Evolutionary conservation across 2,888 invertebrate species (phyloP).

Genomic region (Drosophila borborema): DNA sequence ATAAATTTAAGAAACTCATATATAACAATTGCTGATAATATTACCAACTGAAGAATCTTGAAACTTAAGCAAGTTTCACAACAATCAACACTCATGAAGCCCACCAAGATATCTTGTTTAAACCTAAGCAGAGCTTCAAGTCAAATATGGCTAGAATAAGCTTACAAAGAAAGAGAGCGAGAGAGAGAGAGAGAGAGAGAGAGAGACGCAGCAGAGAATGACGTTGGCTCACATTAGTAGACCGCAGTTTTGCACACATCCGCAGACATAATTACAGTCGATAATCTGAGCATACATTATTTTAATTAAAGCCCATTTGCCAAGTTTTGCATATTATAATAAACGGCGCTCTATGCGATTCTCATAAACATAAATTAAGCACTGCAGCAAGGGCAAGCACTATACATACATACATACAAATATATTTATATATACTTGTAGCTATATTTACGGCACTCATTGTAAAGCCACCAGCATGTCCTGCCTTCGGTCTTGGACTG

Average conservation of each 20-base stretch:
- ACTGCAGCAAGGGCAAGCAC: conserved; percentile 15
- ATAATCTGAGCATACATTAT: conserved; percentile 79
- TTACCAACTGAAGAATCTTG: background rate
- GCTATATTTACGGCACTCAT: conserved; percentile 29
- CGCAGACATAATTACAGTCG: conserved; percentile 71
- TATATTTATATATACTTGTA: background rate
- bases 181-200: background rate
- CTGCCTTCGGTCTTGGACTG: conserved; percentile 10
- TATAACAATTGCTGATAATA: background rate
- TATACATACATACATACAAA: background rate
- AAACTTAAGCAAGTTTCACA: background rate
- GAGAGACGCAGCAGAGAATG: background rate
- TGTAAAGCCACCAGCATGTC: conserved; percentile 13
- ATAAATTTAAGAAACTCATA: background rate
- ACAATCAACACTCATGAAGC: background rate
- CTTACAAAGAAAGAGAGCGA: background rate
- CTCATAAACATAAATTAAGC: conserved; percentile 68
- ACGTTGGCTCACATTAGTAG: conserved; percentile 14
- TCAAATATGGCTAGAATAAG: too few relatives aligned
- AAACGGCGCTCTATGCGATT: conserved; percentile 65
- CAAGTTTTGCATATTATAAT: conserved; percentile 78
- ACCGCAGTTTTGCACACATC: conserved; percentile 51
- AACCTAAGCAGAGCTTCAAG: conserved; percentile 1
- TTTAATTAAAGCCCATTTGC: conserved; percentile 80
- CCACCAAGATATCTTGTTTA: background rate